These are phyloP conservation scores for Pyrrhia umbra DNA, from an alignment of 2,888 invertebrate genomes.

Conservation along the genomic window DNA sequence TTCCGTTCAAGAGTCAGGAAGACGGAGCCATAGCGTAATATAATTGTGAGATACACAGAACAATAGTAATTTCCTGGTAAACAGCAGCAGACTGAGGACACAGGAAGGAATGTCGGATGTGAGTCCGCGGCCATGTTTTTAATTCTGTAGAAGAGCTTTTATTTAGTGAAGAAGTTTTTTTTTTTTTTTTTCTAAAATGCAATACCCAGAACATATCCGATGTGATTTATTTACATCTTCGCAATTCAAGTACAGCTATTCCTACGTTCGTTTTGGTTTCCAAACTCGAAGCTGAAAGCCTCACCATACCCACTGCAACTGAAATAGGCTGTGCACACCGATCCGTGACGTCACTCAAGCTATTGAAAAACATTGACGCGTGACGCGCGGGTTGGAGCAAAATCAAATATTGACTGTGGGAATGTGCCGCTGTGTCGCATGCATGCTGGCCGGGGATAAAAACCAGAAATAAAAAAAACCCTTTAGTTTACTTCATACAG, in stretches of 20 bases:
- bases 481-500: slow-evolving; percentile 43
- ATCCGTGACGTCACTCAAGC: slow-evolving; percentile 24
- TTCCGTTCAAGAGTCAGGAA: slow-evolving; percentile 8
- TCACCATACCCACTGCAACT: slow-evolving; percentile 8
- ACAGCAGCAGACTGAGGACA: slow-evolving; percentile 2
- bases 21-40: slow-evolving; percentile 5
- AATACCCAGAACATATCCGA: too few species aligned
- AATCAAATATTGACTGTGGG: slow-evolving; percentile 67
- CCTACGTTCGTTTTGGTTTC: too few species aligned
- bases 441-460: neutral
- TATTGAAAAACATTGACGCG: slow-evolving; percentile 65
- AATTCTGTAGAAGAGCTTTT: too few species aligned
- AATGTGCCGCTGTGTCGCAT: slow-evolving; percentile 15
- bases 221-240: too few species aligned
- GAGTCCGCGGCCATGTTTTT: slow-evolving; percentile 18
- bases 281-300: slow-evolving; percentile 6
- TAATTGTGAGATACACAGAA: slow-evolving; percentile 12
- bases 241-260: too few species aligned
- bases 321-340: slow-evolving; percentile 16
- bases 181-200: too few species aligned
- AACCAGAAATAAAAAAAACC: slow-evolving; percentile 25
- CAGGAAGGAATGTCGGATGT: slow-evolving; percentile 17
- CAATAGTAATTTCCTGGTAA: slow-evolving; percentile 49
- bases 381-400: slow-evolving; percentile 55
- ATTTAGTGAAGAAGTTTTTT: too few species aligned